phyloP scores from a whole-genome alignment of 1,140 invertebrate species.

The Arion vulgaris region DNA sequence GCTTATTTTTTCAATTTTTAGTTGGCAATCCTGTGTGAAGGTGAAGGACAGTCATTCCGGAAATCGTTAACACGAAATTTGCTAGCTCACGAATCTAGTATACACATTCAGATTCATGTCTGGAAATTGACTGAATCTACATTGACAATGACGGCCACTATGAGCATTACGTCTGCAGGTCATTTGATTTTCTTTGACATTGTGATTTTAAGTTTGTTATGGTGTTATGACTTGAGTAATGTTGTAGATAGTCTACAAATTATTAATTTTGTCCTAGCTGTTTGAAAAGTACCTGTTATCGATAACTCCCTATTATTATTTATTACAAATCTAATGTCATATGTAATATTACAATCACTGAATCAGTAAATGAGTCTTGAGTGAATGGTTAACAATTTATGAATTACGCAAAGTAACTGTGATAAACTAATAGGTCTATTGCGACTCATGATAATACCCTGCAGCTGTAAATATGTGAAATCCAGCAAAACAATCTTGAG shows the following conservation, averaged over 20 bases:
- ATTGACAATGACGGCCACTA: constrained; percentile 19
- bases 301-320: not conserved
- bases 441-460: too few relatives aligned
- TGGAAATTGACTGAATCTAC: not conserved
- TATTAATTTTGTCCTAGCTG: not conserved
- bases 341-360: not conserved
- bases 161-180: constrained; percentile 41
- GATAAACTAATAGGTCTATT: too few relatives aligned
- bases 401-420: too few relatives aligned
- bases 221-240: not conserved
- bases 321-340: not conserved
- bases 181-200: constrained; percentile 10
- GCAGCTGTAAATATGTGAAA: too few relatives aligned
- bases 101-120: too few relatives aligned
- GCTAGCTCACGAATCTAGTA: not conserved
- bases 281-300: constrained; percentile 26
- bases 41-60: not conserved
- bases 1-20: too few relatives aligned
- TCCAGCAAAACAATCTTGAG: too few relatives aligned
- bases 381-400: too few relatives aligned
- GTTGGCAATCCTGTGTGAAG: too few relatives aligned
- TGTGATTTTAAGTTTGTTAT: not conserved
- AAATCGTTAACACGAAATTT: constrained; percentile 11
- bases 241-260: not conserved
- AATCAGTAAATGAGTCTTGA: not conserved